Evolutionary conservation across 2,888 invertebrate genomes (phyloP).

Genomic region (Diarsia dahlii): DNA sequence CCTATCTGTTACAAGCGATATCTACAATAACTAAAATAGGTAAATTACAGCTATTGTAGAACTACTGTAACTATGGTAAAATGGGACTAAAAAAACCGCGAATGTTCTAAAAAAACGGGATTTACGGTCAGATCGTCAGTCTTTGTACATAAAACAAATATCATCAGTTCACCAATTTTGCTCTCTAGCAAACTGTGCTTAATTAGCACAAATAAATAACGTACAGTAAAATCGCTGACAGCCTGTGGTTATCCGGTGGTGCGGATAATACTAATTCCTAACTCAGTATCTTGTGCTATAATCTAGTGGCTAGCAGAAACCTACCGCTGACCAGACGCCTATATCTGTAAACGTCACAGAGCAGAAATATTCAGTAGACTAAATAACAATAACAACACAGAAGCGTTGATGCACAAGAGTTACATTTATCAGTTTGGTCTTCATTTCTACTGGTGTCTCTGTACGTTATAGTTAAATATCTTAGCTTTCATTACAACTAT

Average conservation of each 20-base stretch:
- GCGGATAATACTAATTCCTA: constrained; percentile 58
- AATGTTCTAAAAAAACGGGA: neutral
- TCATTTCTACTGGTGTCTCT: neutral
- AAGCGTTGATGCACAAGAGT: neutral
- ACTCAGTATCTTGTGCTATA: constrained; percentile 64
- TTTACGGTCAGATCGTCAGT: neutral
- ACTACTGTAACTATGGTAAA: neutral
- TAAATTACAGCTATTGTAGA: neutral
- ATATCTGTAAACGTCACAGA: constrained; percentile 45
- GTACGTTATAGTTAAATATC: neutral
- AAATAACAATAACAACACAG: neutral
- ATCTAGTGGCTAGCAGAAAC: constrained; percentile 66
- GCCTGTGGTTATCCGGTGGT: constrained; percentile 17
- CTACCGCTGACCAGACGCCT: constrained; percentile 58
- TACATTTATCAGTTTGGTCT: neutral
- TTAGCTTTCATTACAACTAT: neutral
- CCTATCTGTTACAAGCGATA: neutral
- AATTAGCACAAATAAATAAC: neutral
- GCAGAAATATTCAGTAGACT: constrained; percentile 25
- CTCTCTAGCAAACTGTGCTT: neutral
- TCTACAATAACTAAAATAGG: neutral
- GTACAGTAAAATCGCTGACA: neutral
- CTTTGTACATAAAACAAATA: neutral
- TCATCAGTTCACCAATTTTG: neutral
- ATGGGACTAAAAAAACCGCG: fast-evolving